These are phyloP conservation scores for Hemithea aestivaria DNA, from an alignment of 2,888 invertebrate species.

Conservation along the genomic window DNA sequence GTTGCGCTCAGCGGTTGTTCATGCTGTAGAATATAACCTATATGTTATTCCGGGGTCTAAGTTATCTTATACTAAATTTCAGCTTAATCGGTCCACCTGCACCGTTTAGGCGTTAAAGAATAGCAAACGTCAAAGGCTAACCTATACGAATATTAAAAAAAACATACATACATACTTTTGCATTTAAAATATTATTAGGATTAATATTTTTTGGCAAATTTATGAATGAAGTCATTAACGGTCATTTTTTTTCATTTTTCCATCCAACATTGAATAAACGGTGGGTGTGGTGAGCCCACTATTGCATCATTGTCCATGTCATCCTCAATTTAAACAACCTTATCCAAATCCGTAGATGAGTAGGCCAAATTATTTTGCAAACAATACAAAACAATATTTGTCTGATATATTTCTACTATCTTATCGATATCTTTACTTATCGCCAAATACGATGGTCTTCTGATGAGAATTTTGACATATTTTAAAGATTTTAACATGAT, in stretches of 20 bases:
- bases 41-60: too few relatives aligned
- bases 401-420: constrained; percentile 10
- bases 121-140: too few relatives aligned
- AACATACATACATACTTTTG: background rate
- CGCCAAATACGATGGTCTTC: constrained; percentile 10
- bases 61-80: too few relatives aligned
- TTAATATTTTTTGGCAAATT: constrained; percentile 4
- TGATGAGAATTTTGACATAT: constrained; percentile 3
- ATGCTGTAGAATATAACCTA: too few relatives aligned
- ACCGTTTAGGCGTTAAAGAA: too few relatives aligned
- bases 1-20: too few relatives aligned
- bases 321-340: constrained; percentile 23
- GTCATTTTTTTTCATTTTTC: constrained; percentile 15
- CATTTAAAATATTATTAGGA: too few relatives aligned
- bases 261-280: constrained; percentile 21
- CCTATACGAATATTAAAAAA: too few relatives aligned
- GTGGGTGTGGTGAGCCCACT: constrained; percentile 21
- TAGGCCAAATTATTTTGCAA: constrained; percentile 18
- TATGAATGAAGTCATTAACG: constrained; percentile 15
- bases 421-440: constrained; percentile 12
- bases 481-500: constrained; percentile 4
- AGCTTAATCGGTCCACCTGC: too few relatives aligned
- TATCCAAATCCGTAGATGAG: constrained; percentile 23
- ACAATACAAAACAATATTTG: constrained; percentile 12
- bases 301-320: constrained; percentile 26